These are phyloP conservation scores for Ascaphus truei DNA, from an alignment of 2,113 vertebrate genomes.

Conservation along the genomic window DNA sequence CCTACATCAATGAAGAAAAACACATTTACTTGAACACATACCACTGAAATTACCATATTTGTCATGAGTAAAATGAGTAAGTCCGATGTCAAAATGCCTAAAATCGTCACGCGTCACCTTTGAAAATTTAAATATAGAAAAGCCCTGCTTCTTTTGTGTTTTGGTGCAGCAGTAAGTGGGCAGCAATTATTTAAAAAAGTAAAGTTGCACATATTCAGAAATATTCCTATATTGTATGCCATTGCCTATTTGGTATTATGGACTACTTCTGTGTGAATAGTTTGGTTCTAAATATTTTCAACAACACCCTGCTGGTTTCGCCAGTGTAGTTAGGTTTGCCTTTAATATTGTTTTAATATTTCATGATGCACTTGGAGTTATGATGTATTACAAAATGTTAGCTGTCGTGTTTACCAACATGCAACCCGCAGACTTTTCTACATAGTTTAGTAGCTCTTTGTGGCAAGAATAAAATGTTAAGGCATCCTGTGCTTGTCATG, in stretches of 20 bases:
- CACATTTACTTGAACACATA: too few relatives aligned
- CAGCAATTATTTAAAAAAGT: too few relatives aligned
- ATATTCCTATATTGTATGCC: too few relatives aligned
- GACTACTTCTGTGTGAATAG: neutral
- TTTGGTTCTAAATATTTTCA: neutral
- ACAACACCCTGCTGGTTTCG: neutral
- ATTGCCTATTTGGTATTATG: neutral
- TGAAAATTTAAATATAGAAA: too few relatives aligned
- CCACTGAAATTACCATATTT: too few relatives aligned
- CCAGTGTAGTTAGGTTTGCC: neutral
- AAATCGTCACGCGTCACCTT: too few relatives aligned
- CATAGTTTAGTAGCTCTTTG: neutral
- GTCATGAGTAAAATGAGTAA: too few relatives aligned
- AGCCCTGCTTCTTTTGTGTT: too few relatives aligned
- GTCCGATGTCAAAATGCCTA: too few relatives aligned
- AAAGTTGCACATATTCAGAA: too few relatives aligned
- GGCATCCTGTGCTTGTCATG: neutral
- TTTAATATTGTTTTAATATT: constrained; percentile 27
- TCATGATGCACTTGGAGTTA: neutral
- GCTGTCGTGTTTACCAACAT: neutral
- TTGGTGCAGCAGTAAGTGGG: too few relatives aligned
- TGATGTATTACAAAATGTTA: neutral
- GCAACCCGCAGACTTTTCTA: neutral
- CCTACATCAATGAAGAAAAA: too few relatives aligned
- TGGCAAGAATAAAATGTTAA: neutral